Evolutionary conservation across 1,140 invertebrate species (phyloP).

Genomic region (Heliconius himera): DNA sequence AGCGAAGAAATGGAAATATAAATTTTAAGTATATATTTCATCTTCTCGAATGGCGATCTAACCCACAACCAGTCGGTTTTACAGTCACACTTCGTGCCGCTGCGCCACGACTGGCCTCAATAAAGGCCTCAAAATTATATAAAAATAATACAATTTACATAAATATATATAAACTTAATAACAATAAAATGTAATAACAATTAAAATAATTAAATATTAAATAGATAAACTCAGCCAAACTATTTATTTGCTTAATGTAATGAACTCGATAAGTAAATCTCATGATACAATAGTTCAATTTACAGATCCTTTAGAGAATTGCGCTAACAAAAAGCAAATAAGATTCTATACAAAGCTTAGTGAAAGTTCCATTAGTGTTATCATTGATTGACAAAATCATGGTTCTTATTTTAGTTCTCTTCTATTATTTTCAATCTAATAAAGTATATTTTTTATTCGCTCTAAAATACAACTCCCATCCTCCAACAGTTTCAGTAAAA

Average conservation of each 20-base stretch:
- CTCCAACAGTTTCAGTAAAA: not conserved
- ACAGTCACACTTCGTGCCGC: too few species aligned
- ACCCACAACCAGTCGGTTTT: too few species aligned
- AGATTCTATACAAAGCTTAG: not conserved
- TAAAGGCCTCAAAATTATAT: too few species aligned
- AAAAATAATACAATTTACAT: too few species aligned
- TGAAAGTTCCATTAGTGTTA: conserved; percentile 30
- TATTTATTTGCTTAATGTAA: not conserved
- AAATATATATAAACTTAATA: too few species aligned
- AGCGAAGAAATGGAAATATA: too few species aligned
- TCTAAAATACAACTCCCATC: not conserved
- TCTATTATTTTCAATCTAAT: not conserved
- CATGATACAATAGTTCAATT: conserved; percentile 18
- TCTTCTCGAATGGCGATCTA: too few species aligned
- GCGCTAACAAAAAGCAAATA: conserved; percentile 11
- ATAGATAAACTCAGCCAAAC: not conserved
- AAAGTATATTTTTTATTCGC: not conserved
- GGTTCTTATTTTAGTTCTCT: not conserved
- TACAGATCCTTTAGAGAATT: conserved; percentile 14
- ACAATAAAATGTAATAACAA: not conserved
- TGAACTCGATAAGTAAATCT: conserved; percentile 17
- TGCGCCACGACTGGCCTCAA: too few species aligned
- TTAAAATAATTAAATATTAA: not conserved
- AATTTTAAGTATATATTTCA: too few species aligned
- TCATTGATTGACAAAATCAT: conserved; percentile 1